Evolutionary conservation across 2,113 vertebrate species (phyloP).

Genomic region (Procapra przewalskii): DNA sequence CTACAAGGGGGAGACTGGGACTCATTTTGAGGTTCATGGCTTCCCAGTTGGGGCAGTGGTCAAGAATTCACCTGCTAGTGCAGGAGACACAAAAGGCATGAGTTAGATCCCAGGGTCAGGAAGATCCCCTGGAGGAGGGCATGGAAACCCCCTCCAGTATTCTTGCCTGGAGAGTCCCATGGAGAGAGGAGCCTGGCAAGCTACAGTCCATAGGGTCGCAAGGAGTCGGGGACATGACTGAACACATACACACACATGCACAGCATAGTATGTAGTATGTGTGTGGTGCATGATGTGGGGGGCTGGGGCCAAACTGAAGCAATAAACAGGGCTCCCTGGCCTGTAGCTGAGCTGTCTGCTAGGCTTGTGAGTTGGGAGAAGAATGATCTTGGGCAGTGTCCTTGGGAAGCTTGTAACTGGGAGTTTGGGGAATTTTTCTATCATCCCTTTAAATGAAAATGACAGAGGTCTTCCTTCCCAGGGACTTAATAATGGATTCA

Average conservation of each 20-base stretch:
- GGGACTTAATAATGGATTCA: constrained; percentile 46
- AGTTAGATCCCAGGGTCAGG: background rate
- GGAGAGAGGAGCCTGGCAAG: background rate
- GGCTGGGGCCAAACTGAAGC: background rate
- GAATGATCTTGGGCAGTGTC: background rate
- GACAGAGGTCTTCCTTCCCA: constrained; percentile 54
- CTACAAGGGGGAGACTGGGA: background rate
- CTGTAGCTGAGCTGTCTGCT: background rate
- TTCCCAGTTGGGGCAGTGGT: background rate
- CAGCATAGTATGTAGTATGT: rapidly evolving
- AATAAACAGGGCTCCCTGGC: background rate
- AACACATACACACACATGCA: background rate
- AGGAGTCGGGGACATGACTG: background rate
- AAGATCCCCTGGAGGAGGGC: background rate
- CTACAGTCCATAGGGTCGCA: background rate
- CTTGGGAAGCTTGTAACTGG: background rate
- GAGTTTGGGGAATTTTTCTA: background rate
- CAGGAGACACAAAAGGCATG: background rate
- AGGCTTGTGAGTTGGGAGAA: background rate
- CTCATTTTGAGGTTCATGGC: background rate
- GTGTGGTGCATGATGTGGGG: too few species aligned
- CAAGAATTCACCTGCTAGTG: background rate
- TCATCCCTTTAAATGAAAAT: constrained; percentile 46
- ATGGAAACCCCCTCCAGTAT: background rate
- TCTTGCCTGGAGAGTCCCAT: background rate